Percentiles rank a stretch among this genome's conserved stretches.
These are phyloP conservation scores for Lissocephala sabroskyi DNA, from an alignment of 2,888 invertebrate species.

Conservation along the genomic window DNA sequence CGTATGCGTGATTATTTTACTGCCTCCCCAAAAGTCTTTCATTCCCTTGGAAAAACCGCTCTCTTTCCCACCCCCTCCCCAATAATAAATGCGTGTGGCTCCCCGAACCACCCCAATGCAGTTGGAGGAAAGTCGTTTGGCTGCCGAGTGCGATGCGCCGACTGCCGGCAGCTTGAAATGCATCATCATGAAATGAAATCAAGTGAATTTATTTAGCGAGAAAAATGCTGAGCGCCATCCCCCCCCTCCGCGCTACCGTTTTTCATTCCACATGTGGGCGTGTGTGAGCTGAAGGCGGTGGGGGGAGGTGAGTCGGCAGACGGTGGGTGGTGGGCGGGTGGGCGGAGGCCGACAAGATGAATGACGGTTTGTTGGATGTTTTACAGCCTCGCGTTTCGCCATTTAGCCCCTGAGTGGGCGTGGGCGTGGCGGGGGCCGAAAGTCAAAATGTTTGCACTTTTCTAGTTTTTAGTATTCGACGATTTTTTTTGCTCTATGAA, in stretches of 20 bases:
- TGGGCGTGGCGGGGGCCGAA: too few relatives aligned
- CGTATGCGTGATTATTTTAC: too few relatives aligned
- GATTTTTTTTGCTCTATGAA: not conserved
- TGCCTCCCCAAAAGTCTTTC: too few relatives aligned
- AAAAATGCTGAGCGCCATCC: too few relatives aligned
- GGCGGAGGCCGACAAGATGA: slow-evolving; percentile 37
- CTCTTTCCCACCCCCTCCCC: too few relatives aligned
- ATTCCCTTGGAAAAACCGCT: too few relatives aligned
- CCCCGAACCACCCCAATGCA: too few relatives aligned
- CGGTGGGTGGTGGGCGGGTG: not conserved
- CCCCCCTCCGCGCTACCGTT: too few relatives aligned
- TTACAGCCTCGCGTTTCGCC: slow-evolving; percentile 27
- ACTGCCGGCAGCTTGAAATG: slow-evolving; percentile 36
- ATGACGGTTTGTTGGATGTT: slow-evolving; percentile 36
- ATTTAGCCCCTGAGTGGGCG: slow-evolving; percentile 44
- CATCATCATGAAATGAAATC: slow-evolving; percentile 58
- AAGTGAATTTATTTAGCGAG: slow-evolving; percentile 54
- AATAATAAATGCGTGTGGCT: too few relatives aligned
- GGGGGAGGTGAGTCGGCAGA: slow-evolving; percentile 7
- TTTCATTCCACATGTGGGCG: slow-evolving; percentile 3
- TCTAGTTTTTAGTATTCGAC: slow-evolving; percentile 16
- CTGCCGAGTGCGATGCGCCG: too few relatives aligned
- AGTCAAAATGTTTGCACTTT: slow-evolving; percentile 46
- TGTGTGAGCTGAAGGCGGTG: slow-evolving; percentile 14
- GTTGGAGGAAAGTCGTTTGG: too few relatives aligned